Percentiles rank a stretch among this genome's conserved stretches.
phyloP scores from a whole-genome alignment of 1,140 invertebrate genomes.

The Musca domestica region DNA sequence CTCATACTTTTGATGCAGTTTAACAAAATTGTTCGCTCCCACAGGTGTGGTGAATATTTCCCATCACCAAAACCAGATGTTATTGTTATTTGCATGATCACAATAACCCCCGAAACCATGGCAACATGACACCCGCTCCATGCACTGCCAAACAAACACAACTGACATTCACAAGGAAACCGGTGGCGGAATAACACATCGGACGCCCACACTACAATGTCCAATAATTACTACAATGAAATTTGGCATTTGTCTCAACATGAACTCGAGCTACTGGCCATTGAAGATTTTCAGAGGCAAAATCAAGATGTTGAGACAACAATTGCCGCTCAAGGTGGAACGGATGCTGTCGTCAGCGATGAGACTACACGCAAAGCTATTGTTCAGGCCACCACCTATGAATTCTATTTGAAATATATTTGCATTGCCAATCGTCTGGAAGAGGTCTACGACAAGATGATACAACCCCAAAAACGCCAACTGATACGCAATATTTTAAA shows the following conservation, averaged over 20 bases:
- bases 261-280: conserved; percentile 63
- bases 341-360: conserved; percentile 27
- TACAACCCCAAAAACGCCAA: conserved; percentile 88
- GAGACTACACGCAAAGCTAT: conserved; percentile 33
- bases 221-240: conserved; percentile 69
- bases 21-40: too few species aligned
- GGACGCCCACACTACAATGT: conserved; percentile 60
- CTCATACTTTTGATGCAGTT: too few species aligned
- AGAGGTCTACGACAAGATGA: conserved; percentile 82
- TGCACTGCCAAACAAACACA: too few species aligned
- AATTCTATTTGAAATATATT: conserved; percentile 67
- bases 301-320: conserved; percentile 53
- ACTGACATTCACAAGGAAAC: too few species aligned
- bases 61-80: too few species aligned
- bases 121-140: too few species aligned
- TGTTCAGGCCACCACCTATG: conserved; percentile 43
- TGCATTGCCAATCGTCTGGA: conserved; percentile 73
- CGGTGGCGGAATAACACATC: too few species aligned
- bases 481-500: conserved; percentile 78
- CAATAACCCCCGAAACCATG: too few species aligned
- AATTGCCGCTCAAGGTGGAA: conserved; percentile 34
- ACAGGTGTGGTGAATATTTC: too few species aligned
- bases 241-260: conserved; percentile 65
- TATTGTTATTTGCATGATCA: too few species aligned
- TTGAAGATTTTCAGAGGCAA: conserved; percentile 64